phyloP scores from a whole-genome alignment of 64 coral and sea anemone genomes.

The Actinia equina region DNA sequence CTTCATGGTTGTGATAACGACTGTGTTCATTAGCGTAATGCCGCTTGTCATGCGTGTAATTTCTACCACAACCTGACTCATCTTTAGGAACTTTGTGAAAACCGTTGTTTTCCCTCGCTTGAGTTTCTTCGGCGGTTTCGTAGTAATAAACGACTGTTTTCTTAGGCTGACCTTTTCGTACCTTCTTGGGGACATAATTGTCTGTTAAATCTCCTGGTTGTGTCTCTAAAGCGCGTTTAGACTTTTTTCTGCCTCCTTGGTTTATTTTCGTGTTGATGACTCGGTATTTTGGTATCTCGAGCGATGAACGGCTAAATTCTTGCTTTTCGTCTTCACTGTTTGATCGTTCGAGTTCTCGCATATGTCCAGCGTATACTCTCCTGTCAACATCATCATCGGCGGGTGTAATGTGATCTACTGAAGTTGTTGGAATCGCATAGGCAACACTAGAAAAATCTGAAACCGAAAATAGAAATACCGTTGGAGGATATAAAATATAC shows the following conservation, averaged over 20 bases:
- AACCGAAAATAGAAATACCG: conserved; percentile 34
- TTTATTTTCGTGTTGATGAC: conserved; percentile 11
- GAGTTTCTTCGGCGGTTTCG: conserved; percentile 5
- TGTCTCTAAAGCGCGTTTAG: background rate
- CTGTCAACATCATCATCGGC: background rate
- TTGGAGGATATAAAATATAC: conserved; percentile 11
- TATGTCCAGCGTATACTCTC: conserved; percentile 5
- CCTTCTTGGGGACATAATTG: conserved; percentile 12
- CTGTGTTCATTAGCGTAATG: conserved; percentile 30
- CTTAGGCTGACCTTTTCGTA: conserved; percentile 45
- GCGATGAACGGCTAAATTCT: background rate
- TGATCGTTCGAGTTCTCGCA: background rate
- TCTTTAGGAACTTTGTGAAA: background rate
- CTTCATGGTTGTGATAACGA: conserved; percentile 20
- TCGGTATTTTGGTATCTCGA: conserved; percentile 1
- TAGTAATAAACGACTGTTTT: conserved; percentile 50
- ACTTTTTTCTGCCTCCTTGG: conserved; percentile 35
- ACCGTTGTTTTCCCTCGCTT: background rate
- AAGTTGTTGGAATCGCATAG: background rate
- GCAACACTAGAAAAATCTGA: conserved; percentile 5
- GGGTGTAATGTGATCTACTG: background rate
- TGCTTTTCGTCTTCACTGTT: background rate
- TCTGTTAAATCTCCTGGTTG: background rate
- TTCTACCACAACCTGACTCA: conserved; percentile 29
- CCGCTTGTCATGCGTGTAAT: conserved; percentile 19